Percentiles rank a stretch among this genome's conserved stretches.
These are phyloP conservation scores for Campylomormyrus tamandua DNA, from an alignment of 2,113 vertebrate species.

Conservation along the genomic window DNA sequence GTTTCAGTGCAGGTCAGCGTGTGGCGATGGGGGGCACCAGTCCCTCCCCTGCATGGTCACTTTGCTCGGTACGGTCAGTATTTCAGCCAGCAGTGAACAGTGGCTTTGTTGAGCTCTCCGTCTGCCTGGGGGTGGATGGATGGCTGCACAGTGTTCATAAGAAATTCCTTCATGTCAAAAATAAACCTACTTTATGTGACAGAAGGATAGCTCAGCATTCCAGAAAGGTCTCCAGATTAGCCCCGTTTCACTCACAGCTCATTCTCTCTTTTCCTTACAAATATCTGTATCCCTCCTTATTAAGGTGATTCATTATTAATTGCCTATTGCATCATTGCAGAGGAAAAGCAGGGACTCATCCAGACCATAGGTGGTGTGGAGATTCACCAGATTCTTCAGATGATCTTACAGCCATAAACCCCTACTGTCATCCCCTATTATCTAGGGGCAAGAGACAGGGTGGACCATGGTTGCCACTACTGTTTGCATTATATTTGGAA, in stretches of 20 bases:
- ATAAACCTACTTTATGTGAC: not conserved
- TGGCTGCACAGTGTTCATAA: not conserved
- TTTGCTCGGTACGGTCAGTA: not conserved
- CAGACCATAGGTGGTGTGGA: not conserved
- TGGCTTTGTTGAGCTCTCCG: not conserved
- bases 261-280: not conserved
- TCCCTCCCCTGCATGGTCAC: not conserved
- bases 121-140: not conserved
- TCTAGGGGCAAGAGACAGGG: not conserved
- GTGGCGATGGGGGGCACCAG: not conserved
- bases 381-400: not conserved
- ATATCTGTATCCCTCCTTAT: not conserved
- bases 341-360: not conserved
- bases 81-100: not conserved
- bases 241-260: not conserved
- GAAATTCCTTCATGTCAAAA: not conserved
- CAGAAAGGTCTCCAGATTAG: not conserved
- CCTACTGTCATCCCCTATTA: not conserved
- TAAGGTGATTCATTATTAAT: not conserved
- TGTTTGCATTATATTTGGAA: not conserved
- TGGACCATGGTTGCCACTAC: not conserved
- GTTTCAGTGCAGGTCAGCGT: not conserved
- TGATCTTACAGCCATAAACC: not conserved
- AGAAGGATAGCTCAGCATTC: not conserved
- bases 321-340: not conserved